A percentile compares a stretch with the other conserved stretches of the same genome.
phyloP scores from a whole-genome alignment of 1,140 invertebrate genomes.

The Brachystomella parvula region DNA sequence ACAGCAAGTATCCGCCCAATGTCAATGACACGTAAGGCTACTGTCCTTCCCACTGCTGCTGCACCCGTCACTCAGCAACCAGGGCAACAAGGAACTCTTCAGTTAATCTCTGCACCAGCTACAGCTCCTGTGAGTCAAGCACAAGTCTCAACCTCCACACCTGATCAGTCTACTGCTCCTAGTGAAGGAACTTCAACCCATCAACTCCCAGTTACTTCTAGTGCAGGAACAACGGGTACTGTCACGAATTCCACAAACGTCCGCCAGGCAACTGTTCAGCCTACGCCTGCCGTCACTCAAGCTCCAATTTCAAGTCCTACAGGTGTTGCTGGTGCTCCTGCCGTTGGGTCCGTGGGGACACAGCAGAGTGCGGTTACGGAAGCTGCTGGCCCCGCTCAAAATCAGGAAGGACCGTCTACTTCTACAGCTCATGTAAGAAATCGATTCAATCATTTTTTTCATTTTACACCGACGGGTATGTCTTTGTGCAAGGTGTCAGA shows the following conservation, averaged over 20 bases:
- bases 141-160: conserved; percentile 35
- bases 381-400: conserved; percentile 13
- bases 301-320: conserved; percentile 14
- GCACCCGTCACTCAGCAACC: conserved; percentile 51
- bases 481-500: too few species aligned
- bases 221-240: conserved; percentile 30
- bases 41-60: conserved; percentile 59
- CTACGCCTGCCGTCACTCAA: conserved; percentile 35
- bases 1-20: conserved; percentile 86
- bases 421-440: conserved; percentile 28
- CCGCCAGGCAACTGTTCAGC: conserved; percentile 38
- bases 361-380: conserved; percentile 25
- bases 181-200: conserved; percentile 19
- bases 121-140: conserved; percentile 37
- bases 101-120: conserved; percentile 33
- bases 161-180: conserved; percentile 29
- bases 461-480: too few species aligned
- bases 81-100: conserved; percentile 41
- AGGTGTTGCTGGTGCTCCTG: not conserved
- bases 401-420: conserved; percentile 37
- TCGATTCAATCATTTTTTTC: not conserved
- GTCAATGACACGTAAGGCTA: conserved; percentile 59
- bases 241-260: conserved; percentile 31
- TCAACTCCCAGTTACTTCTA: conserved; percentile 37
- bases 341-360: not conserved